Base-by-base conservation (phyloP, 2,113 vertebrate genomes). In the Gasterosteus aculeatus region DNA sequence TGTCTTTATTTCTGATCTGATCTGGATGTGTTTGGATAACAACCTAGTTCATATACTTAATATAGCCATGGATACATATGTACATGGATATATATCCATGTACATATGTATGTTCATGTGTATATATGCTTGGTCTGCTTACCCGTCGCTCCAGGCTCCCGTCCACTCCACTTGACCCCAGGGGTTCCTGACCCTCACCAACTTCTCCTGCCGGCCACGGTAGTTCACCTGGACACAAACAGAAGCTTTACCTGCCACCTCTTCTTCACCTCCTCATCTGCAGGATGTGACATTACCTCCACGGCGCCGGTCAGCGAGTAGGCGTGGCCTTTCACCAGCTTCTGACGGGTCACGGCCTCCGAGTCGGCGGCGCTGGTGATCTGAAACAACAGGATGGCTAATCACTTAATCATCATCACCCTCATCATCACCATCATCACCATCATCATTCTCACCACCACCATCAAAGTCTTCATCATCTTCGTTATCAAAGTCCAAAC, bases 151-250 rank as follows among this genome's bases (percentile, higher is more conserved):
- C 97, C 97, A 99, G n/a, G 93, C 93, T 26, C 97, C 97, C 0
- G 97, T 99, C 98, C 98, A 99, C 85, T 99, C 98, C 88, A 99
- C 97, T 86, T 99, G 95, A 31, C 98, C 97, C 97, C 97, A 99
- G 19, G 98, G 98, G 74, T 99, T 99, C 66, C 97, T 93, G 86
- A 99, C 93, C 26, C 97, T 93, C 78, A 99, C 92, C 89, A 99
- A 90, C 81, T 96, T 96, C 91, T 98, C 95, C 83, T 81, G 56
- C 0, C 94, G 93, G 5, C 96, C 97, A 2, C 92, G 88, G 58
- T 95, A 98, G 54, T 91, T 95, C 68, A 99, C 96, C 97, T 99
- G 63, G 7, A 69, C 10, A 62, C 14, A 78, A 49, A 11, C 19
- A 26, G 10, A 18, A 10, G 0, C 0, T 42, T 31, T 10, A 71